Conservation (phyloP, 2,888 invertebrate species). For the Melanotus villosus region DNA sequence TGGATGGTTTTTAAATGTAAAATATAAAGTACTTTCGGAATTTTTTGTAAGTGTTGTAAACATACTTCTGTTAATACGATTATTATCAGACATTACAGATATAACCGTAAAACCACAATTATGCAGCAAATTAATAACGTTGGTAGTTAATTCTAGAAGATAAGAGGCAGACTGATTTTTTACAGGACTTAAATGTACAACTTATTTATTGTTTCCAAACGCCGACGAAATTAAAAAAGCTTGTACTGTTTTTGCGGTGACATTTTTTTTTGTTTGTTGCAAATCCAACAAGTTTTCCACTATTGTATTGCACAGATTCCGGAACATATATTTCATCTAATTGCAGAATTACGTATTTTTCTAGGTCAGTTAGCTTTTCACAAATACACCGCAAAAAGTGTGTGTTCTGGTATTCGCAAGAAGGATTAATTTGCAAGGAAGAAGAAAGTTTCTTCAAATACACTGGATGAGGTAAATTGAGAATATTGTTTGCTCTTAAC, state of each 20-base stretch:
- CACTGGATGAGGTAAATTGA: not conserved
- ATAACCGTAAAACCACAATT: not conserved
- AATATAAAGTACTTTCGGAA: too few relatives aligned
- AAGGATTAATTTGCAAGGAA: not conserved
- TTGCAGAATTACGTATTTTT: too few relatives aligned
- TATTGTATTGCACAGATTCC: not conserved
- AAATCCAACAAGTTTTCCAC: not conserved
- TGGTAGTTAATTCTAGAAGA: not conserved
- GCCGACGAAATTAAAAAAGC: not conserved
- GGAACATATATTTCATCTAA: not conserved
- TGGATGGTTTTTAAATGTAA: too few relatives aligned
- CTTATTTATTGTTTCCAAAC: not conserved
- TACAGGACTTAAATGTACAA: not conserved
- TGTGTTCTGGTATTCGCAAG: not conserved
- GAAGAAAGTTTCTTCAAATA: not conserved
- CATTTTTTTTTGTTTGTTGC: not conserved
- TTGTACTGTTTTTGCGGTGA: not conserved
- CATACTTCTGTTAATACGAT: not conserved
- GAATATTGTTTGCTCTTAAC: not conserved
- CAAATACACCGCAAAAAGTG: not conserved
- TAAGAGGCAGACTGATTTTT: not conserved
- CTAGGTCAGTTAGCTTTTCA: not conserved
- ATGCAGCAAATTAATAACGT: not conserved
- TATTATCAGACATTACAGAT: not conserved
- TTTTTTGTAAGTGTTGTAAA: too few relatives aligned